Evolutionary conservation across 2,797 vertebrate species (phyloP).

Genomic region (Champsocephalus gunnari): DNA sequence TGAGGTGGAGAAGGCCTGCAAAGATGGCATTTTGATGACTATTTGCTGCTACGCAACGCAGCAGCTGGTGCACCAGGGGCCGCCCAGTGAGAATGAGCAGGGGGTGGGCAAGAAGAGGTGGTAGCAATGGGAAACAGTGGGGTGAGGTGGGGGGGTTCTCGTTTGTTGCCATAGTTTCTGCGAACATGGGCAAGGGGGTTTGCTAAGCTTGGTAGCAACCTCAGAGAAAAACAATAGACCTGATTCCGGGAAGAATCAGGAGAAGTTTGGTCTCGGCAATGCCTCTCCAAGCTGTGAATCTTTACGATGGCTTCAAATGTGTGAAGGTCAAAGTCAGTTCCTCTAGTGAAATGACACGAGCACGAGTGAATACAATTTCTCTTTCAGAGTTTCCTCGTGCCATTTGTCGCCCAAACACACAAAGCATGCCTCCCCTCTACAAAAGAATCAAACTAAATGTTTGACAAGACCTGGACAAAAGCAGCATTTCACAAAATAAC

Average conservation of each 20-base stretch:
- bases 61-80: constrained; percentile 84
- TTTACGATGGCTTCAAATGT: constrained; percentile 8
- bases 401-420: constrained; percentile 69
- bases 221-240: constrained; percentile 18
- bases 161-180: constrained; percentile 82
- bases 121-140: constrained; percentile 53
- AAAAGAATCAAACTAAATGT: constrained; percentile 76
- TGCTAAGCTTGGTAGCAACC: constrained; percentile 67
- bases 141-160: constrained; percentile 49
- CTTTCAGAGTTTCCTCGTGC: constrained; percentile 48
- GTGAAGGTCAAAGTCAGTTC: constrained; percentile 28
- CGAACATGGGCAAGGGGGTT: constrained; percentile 54
- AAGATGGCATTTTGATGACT: constrained; percentile 84
- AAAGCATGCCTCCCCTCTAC: constrained; percentile 65
- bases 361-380: constrained; percentile 27
- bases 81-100: constrained; percentile 61
- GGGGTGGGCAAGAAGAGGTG: constrained; percentile 61
- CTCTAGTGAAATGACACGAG: constrained; percentile 8
- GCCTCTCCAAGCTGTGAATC: constrained; percentile 6
- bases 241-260: constrained; percentile 32
- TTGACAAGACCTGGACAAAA: constrained; percentile 76
- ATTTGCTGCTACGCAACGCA: constrained; percentile 83
- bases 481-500: constrained; percentile 63
- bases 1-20: constrained; percentile 67
- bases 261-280: constrained; percentile 29